These are phyloP conservation scores for Idaea straminata DNA, from an alignment of 2,888 invertebrate genomes.

Conservation along the genomic window DNA sequence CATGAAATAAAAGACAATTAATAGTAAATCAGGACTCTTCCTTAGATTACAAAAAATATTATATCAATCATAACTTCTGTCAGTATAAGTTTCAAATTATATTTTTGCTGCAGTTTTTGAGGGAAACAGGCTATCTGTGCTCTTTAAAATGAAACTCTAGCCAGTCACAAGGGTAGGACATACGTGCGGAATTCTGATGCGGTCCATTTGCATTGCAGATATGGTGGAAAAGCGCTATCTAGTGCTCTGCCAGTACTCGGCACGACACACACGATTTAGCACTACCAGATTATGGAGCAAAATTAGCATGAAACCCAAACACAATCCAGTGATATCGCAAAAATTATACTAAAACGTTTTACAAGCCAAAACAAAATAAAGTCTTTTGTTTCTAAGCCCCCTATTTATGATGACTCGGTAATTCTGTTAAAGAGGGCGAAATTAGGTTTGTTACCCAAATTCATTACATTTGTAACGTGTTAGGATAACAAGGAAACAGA, in stretches of 20 bases:
- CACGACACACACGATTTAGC: conserved; percentile 51
- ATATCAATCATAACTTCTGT: no score
- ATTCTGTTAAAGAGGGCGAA: not conserved
- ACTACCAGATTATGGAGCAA: conserved; percentile 53
- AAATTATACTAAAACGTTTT: conserved; percentile 11
- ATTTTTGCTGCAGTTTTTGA: not conserved
- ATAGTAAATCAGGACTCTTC: no score
- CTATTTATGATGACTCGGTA: not conserved
- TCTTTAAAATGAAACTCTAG: conserved; percentile 30
- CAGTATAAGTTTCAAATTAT: not conserved
- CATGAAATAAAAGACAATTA: no score
- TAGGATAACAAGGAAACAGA: conserved; percentile 1
- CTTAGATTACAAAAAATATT: no score
- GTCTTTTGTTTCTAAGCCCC: not conserved
- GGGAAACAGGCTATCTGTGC: conserved; percentile 8
- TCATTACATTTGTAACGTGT: conserved; percentile 1
- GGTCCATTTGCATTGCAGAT: conserved; percentile 67
- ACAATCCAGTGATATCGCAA: conserved; percentile 29
- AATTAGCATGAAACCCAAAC: conserved; percentile 53
- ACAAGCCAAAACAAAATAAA: not conserved
- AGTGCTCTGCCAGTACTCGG: conserved; percentile 30
- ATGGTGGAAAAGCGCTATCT: conserved; percentile 45
- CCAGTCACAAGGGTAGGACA: conserved; percentile 35
- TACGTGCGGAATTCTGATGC: conserved; percentile 45
- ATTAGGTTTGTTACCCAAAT: conserved; percentile 1